Base-by-base conservation (phyloP, 2,797 vertebrate species). In the Pelobates cultripes region DNA sequence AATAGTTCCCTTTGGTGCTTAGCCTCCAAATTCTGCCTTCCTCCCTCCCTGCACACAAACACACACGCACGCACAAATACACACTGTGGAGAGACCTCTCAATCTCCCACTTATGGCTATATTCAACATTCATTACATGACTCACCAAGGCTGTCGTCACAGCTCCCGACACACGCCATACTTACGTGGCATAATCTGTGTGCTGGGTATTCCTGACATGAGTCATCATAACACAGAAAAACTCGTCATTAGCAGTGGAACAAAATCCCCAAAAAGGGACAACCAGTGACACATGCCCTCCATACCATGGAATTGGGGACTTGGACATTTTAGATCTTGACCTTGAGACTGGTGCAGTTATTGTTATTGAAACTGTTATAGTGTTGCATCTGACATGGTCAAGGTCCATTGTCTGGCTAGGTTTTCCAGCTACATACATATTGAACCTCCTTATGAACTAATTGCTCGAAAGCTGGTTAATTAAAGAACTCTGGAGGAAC, bases 151-250 rank as follows among this genome's bases (percentile, higher is more conserved):
- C 61, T 57, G 8, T 10, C 2, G 45, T 68, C 45, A 80, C 40
- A 15, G 47, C 63, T 78, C 43, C 75, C 70, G 44, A 43, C 72
- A 51, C 74, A 45, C 42, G 5, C 70, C 66, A 84, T 84, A 84
- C 82, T 84, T 84, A 84, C 82, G 10, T 28, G 63, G 64, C 57
- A 13, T 10, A 6, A 44, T n/a, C 53, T 8, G 53, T 9, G 15
- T 41, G 15, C 44, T 40, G 74, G 53, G 68, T 8, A 70, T 76
- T 71, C 74, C 74, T 71, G 28, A 57, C 53, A 55, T 69, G 70
- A 73, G 64, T 72, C 76, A 83, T 57, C 64, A 41, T 43, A 63
- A 70, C 71, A 70, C 17, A 75, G 77, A 74, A 42, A 78, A 41
- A 63, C 42, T 60, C 47, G 41, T 72, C 45, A 61, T 45, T 55